These are phyloP conservation scores for Phoeniculus purpureus DNA, from an alignment of 2,797 vertebrate genomes.

Conservation along the genomic window DNA sequence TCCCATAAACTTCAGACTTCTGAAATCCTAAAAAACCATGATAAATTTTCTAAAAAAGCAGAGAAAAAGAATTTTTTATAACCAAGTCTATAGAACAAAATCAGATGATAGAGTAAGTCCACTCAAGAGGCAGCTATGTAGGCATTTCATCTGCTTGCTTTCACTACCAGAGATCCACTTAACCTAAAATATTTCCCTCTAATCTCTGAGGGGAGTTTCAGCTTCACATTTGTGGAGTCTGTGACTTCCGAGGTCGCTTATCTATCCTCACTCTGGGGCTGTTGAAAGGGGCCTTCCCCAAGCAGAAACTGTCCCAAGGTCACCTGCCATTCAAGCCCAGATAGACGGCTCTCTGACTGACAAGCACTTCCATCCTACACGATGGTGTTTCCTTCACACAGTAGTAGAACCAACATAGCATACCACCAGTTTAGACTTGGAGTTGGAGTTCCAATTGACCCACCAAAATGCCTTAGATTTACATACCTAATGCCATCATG, in stretches of 20 bases:
- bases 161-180: conserved; percentile 17
- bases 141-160: conserved; percentile 6
- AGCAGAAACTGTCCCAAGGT: background rate
- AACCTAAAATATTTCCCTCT: conserved; percentile 32
- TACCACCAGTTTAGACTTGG: background rate
- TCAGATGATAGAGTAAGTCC: background rate
- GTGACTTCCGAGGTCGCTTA: background rate
- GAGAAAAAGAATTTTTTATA: background rate
- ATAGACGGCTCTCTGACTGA: background rate
- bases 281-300: background rate
- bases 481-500: background rate
- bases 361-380: background rate
- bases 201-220: background rate
- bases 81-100: background rate
- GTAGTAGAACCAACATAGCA: background rate
- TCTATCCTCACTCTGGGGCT: background rate
- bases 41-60: background rate
- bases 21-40: background rate
- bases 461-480: background rate
- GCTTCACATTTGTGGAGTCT: background rate
- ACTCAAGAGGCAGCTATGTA: background rate
- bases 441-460: background rate
- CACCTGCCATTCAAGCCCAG: background rate
- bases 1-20: background rate
- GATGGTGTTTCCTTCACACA: background rate